Conservation (phyloP, 2,888 invertebrate species). For the Lasiommata megera region DNA sequence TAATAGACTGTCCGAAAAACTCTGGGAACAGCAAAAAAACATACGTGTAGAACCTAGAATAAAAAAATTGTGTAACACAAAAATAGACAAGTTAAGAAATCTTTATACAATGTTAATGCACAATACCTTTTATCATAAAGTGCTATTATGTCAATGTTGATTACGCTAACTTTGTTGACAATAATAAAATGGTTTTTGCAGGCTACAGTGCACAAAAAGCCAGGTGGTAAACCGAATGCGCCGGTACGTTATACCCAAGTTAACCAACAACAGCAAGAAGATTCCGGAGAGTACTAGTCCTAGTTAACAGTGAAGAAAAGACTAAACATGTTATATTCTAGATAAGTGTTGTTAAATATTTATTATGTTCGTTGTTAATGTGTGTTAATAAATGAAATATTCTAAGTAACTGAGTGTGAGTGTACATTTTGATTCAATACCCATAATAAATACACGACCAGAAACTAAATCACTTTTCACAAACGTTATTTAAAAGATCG, state of each 20-base stretch:
- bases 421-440: neutral
- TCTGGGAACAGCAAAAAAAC: too few species aligned
- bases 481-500: slow-evolving; percentile 77
- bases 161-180: neutral
- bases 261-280: slow-evolving; percentile 53
- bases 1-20: too few species aligned
- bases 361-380: slow-evolving; percentile 41
- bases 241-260: slow-evolving; percentile 60
- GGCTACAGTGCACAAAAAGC: slow-evolving; percentile 72
- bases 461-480: slow-evolving; percentile 34
- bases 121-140: neutral
- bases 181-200: slow-evolving; percentile 38
- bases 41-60: too few species aligned
- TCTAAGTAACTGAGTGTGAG: neutral
- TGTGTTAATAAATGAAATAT: slow-evolving; percentile 19
- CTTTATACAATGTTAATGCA: neutral
- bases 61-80: neutral
- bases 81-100: neutral
- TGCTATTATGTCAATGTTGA: neutral
- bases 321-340: slow-evolving; percentile 23
- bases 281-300: slow-evolving; percentile 67
- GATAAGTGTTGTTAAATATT: slow-evolving; percentile 48
- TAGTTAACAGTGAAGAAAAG: slow-evolving; percentile 5
- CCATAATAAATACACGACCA: slow-evolving; percentile 1
- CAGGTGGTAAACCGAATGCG: slow-evolving; percentile 47